These are phyloP conservation scores for Altica lythri DNA, from an alignment of 2,888 invertebrate genomes.

Conservation along the genomic window DNA sequence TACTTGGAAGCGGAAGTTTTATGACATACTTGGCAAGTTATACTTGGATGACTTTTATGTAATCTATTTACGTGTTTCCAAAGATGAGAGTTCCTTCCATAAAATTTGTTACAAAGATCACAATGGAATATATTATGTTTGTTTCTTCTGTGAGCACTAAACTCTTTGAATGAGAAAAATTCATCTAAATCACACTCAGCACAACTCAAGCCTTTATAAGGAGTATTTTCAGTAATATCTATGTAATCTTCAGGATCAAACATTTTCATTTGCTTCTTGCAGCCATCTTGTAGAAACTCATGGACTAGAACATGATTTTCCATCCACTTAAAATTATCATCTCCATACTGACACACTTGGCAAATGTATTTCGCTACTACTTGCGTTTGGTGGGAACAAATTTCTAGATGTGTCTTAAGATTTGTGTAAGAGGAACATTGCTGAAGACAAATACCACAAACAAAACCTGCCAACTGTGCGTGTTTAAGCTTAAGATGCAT, in stretches of 20 bases:
- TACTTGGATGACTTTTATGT: constrained; percentile 63
- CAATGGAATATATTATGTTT: constrained; percentile 64
- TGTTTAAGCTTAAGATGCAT: constrained; percentile 62
- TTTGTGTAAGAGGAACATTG: constrained; percentile 59
- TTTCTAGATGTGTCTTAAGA: constrained; percentile 60
- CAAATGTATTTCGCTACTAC: constrained; percentile 57
- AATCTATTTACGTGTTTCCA: constrained; percentile 67
- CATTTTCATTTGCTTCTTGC: constrained; percentile 50
- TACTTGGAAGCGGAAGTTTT: constrained; percentile 65
- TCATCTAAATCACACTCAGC: constrained; percentile 43
- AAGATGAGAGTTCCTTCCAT: constrained; percentile 64
- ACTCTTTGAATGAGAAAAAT: constrained; percentile 59
- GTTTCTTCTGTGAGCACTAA: constrained; percentile 60
- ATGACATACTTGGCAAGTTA: constrained; percentile 63
- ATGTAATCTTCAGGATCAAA: constrained; percentile 60
- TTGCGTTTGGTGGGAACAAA: constrained; percentile 57
- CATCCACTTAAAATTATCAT: constrained; percentile 61
- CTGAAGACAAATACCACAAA: constrained; percentile 63
- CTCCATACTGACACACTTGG: constrained; percentile 62
- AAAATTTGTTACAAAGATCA: constrained; percentile 65
- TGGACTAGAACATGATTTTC: constrained; percentile 62
- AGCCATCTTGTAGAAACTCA: constrained; percentile 57
- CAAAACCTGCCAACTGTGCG: constrained; percentile 59
- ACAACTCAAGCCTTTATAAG: constrained; percentile 46
- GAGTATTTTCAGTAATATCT: constrained; percentile 51